Evolutionary conservation across 2,113 vertebrate species (phyloP), one percentile per base, ranked within the genome.

Genomic region (Dipodomys spectabilis): DNA sequence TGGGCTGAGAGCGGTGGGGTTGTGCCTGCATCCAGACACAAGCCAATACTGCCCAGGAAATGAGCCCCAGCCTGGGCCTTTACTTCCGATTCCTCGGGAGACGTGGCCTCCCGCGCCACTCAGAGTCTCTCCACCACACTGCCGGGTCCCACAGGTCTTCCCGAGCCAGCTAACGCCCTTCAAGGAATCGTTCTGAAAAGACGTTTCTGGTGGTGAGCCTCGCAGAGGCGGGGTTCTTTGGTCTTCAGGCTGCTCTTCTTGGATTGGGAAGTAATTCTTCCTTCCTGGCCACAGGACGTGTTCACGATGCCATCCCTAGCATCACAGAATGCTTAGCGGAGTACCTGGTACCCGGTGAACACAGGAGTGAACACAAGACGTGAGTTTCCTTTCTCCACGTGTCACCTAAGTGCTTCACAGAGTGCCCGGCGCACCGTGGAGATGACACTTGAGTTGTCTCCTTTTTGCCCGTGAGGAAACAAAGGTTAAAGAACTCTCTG

Each of bases 101-200:
- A 44, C 65, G 19, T 23, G 62, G 39, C 78, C 73, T 88, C 60
- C 60, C 92, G 45, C 39, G 68, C 27, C 11, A 27, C 49, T 45
- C 49, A 62, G 64, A 68, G 67, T 77, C 73, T 96, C n/a, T 11
- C 6, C 0, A 16, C 71, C 28, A 91, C 15, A 64, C 45, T 49
- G 45, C 27, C 7, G 89, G n/a, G 78, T 23, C 62, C 62, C 8
- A 5, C 5, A 89, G 91, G 60, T 95, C 81, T 75, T 92, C 69
- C 57, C 44, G 3, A 49, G 49, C 49, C 49, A 71, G 71, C 88
- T 30, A 74, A 49, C 18, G 67, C 22, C 6, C 65, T 35, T 71
- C 91, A 69, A 92, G 79, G 91, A 95, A 91, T 49, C 39, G 27
- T 91, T 91, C 62, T 74, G 25, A 78, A 44, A 77, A 77, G 69